phyloP scores from a whole-genome alignment of 2,888 invertebrate species.

The Rhagophthalmus giganteus region DNA sequence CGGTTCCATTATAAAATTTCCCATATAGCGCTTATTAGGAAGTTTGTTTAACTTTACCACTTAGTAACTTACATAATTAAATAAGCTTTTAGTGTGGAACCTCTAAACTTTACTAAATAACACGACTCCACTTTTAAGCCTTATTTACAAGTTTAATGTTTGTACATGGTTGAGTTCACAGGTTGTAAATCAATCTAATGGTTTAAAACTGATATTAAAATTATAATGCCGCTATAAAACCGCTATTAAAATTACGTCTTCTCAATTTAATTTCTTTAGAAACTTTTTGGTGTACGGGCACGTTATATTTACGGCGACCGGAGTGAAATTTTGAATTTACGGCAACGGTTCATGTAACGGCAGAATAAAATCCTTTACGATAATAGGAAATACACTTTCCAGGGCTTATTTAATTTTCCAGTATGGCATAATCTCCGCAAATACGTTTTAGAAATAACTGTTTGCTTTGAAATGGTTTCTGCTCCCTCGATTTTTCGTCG shows the following conservation, averaged over 20 bases:
- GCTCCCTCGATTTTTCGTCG: conserved; percentile 13
- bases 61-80: conserved; percentile 29
- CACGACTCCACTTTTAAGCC: conserved; percentile 25
- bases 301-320: not conserved
- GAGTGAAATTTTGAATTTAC: not conserved
- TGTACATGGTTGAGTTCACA: conserved; percentile 5
- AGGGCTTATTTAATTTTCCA: conserved; percentile 12
- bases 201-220: no score
- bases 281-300: not conserved
- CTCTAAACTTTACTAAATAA: conserved; percentile 28
- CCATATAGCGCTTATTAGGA: conserved; percentile 26
- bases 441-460: conserved; percentile 8
- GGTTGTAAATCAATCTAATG: conserved; percentile 5
- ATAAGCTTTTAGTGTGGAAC: conserved; percentile 28
- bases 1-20: conserved; percentile 23
- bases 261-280: not conserved
- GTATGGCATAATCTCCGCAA: conserved; percentile 8
- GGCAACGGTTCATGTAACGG: not conserved
- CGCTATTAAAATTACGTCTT: no score
- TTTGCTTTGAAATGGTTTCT: conserved; percentile 11
- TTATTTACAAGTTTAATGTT: conserved; percentile 23
- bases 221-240: no score
- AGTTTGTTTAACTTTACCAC: conserved; percentile 26
- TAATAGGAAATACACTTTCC: conserved; percentile 6
- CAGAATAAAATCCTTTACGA: conserved; percentile 1